These are phyloP conservation scores for Caerostris darwini DNA, from an alignment of 1,140 invertebrate genomes.

Conservation along the genomic window DNA sequence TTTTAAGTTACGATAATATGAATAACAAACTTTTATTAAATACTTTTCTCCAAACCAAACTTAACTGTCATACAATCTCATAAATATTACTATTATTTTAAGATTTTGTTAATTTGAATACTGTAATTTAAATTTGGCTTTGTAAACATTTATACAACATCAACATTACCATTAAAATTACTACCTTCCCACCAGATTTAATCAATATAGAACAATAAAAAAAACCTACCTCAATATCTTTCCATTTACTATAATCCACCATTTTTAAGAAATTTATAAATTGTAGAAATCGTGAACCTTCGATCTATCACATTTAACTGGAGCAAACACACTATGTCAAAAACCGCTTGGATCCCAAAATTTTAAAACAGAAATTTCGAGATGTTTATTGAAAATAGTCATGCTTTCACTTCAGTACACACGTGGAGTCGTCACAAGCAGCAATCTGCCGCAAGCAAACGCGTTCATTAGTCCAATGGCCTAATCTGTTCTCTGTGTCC, in stretches of 20 bases:
- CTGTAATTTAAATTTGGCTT: too few species aligned
- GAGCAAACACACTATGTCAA: background rate
- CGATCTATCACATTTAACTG: background rate
- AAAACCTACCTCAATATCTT: slow-evolving; percentile 93
- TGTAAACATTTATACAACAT: too few species aligned
- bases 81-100: too few species aligned
- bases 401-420: slow-evolving; percentile 20
- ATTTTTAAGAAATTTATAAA: slow-evolving; percentile 37
- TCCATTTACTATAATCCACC: slow-evolving; percentile 97
- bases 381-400: slow-evolving; percentile 30
- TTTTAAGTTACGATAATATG: too few species aligned
- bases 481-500: slow-evolving; percentile 43
- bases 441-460: background rate
- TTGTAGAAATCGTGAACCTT: background rate
- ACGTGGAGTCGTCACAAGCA: background rate
- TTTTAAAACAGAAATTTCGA: background rate
- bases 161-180: too few species aligned
- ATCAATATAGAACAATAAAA: too few species aligned
- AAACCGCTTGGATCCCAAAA: background rate
- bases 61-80: too few species aligned
- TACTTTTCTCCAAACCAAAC: too few species aligned
- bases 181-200: too few species aligned
- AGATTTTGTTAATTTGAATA: too few species aligned
- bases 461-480: slow-evolving; percentile 52
- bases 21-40: too few species aligned